These are phyloP conservation scores for Scelioninae gen. 1 DNA, from an alignment of 2,888 invertebrate species.

Conservation along the genomic window DNA sequence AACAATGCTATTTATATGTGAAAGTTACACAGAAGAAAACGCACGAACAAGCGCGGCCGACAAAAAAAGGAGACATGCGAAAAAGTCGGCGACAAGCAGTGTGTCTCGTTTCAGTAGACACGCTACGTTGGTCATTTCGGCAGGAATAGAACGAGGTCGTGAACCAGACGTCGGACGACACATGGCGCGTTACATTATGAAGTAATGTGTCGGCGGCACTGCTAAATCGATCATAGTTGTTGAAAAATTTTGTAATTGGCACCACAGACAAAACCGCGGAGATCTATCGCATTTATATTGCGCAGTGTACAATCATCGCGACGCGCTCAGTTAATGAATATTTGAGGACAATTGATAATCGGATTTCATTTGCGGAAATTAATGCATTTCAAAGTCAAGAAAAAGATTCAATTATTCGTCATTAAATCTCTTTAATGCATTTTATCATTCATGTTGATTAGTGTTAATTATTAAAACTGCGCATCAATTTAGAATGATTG, in stretches of 20 bases:
- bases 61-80: slow-evolving; percentile 36
- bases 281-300: slow-evolving; percentile 53
- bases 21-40: slow-evolving; percentile 15
- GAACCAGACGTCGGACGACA: slow-evolving; percentile 76
- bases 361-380: slow-evolving; percentile 51
- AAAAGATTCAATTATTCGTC: slow-evolving; percentile 65
- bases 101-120: slow-evolving; percentile 68
- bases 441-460: slow-evolving; percentile 51
- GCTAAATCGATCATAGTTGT: slow-evolving; percentile 65
- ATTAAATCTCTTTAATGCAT: slow-evolving; percentile 54
- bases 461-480: slow-evolving; percentile 55
- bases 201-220: slow-evolving; percentile 63
- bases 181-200: slow-evolving; percentile 61
- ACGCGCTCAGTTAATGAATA: slow-evolving; percentile 49
- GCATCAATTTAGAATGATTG: slow-evolving; percentile 26
- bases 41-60: slow-evolving; percentile 18
- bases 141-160: slow-evolving; percentile 79
- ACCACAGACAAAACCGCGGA: slow-evolving; percentile 44
- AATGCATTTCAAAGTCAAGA: slow-evolving; percentile 67
- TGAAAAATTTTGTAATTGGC: slow-evolving; percentile 68
- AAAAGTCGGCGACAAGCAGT: slow-evolving; percentile 56
- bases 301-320: slow-evolving; percentile 36
- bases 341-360: slow-evolving; percentile 60
- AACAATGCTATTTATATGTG: slow-evolving; percentile 14
- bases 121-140: slow-evolving; percentile 75